Evolutionary conservation across 2,797 vertebrate genomes (phyloP).

Genomic region (Thunnus albacares): DNA sequence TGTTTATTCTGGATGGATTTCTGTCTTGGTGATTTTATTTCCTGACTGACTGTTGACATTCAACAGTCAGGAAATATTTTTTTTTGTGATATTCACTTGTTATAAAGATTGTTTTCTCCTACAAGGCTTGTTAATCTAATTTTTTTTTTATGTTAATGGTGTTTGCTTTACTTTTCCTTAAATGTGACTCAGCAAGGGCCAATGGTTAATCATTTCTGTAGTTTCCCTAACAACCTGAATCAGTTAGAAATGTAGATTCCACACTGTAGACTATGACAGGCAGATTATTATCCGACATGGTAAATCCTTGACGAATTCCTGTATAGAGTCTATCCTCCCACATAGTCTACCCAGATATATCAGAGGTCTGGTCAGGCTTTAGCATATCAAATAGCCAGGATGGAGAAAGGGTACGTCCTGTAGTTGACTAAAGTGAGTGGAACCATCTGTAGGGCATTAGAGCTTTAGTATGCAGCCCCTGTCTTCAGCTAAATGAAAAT

Average conservation of each 20-base stretch:
- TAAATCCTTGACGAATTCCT: conserved; percentile 56
- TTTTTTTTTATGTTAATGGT: neutral
- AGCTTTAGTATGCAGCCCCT: conserved; percentile 62
- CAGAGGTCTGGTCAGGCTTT: conserved; percentile 51
- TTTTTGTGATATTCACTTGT: conserved; percentile 5
- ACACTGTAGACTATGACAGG: conserved; percentile 31
- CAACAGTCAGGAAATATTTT: conserved; percentile 26
- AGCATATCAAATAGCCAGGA: conserved; percentile 67
- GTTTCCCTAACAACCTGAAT: conserved; percentile 16
- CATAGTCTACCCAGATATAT: conserved; percentile 43
- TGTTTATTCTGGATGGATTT: conserved; percentile 53
- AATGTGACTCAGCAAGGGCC: neutral
- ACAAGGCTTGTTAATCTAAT: neutral
- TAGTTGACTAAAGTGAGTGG: conserved; percentile 65
- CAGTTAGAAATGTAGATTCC: conserved; percentile 26
- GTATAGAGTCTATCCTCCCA: conserved; percentile 41
- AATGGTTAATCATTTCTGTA: neutral
- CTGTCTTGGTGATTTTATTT: neutral
- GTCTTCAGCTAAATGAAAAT: conserved; percentile 74
- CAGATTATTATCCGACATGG: conserved; percentile 50
- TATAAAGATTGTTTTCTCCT: conserved; percentile 2
- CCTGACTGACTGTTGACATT: conserved; percentile 13
- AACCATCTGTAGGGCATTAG: conserved; percentile 79
- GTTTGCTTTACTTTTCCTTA: conserved; percentile 8
- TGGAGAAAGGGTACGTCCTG: conserved; percentile 58